Evolutionary conservation across 1,140 invertebrate species (phyloP).

Genomic region (Ceratosolen solmsi): DNA sequence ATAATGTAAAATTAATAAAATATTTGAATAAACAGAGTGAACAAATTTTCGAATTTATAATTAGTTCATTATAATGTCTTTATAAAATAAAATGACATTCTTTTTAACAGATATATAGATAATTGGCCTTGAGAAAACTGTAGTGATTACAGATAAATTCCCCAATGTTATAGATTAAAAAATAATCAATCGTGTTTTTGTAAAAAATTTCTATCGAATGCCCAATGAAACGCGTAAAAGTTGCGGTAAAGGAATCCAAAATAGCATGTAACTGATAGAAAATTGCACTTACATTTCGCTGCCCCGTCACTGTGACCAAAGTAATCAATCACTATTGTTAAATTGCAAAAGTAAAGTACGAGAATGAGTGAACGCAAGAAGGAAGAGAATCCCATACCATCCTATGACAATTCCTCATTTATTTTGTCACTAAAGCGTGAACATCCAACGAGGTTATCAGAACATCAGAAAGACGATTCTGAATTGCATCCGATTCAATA

Average conservation of each 20-base stretch:
- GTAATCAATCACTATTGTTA: conserved; percentile 55
- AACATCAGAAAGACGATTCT: conserved; percentile 26
- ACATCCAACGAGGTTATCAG: conserved; percentile 52
- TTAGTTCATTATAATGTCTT: too few relatives aligned
- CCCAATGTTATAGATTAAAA: too few relatives aligned
- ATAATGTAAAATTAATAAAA: too few relatives aligned
- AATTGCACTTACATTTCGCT: conserved; percentile 37
- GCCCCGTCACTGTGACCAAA: conserved; percentile 52
- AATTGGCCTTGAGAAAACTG: too few relatives aligned
- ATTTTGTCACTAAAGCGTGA: conserved; percentile 52
- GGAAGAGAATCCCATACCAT: neutral
- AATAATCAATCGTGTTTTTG: too few relatives aligned
- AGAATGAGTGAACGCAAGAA: neutral
- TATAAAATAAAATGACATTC: too few relatives aligned
- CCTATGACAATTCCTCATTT: conserved; percentile 50
- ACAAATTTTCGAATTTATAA: too few relatives aligned
- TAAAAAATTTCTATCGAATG: conserved; percentile 1
- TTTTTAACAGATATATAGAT: too few relatives aligned
- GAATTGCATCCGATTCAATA: neutral
- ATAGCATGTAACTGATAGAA: neutral
- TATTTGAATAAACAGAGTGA: too few relatives aligned
- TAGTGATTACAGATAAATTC: too few relatives aligned
- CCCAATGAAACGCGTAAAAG: neutral
- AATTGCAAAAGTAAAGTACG: conserved; percentile 27
- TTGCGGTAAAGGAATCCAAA: neutral